Evolutionary conservation across 2,113 vertebrate species (phyloP), one percentile per base, ranked within the genome.

Genomic region (Ailuropoda melanoleuca): DNA sequence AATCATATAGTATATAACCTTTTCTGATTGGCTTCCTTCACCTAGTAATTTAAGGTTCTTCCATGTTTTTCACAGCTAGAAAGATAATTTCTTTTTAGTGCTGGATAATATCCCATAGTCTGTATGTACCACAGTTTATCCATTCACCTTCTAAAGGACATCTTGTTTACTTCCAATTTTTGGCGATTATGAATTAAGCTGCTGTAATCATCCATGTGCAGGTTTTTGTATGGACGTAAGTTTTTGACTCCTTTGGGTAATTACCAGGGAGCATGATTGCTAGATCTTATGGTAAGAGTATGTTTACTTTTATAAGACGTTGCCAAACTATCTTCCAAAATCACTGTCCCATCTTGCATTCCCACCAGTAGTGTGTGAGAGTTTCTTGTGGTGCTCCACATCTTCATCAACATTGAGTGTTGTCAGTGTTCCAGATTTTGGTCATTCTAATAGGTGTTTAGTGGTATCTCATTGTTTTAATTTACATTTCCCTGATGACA

Each of bases 51-150:
- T 89, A 75, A 77, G 68, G 14, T 93, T 74, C 37, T 19, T 83
- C 48, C 24, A 48, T 66, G 24, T 88, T 26, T 88, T 96, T 89
- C 34, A 60, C 56, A 7, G 5, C 58, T 66, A 84, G 3, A 84
- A 77, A 75, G 10, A 31, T 89, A 24, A 93, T 93, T 96, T 88
- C 17, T 83, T 88, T 95, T 96, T 82, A 72, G 64, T 29, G 31
- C 31, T 66, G 66, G 72, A 15, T 56, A 83, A 55, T 64, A 55
- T 74, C 26, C 26, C 56, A 24, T 74, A 56, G 46, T 56, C 31
- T 82, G 18, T n/a, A 87, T 86, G 9, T 75, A 75, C 56, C 66
- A 46, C 37, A 23, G 37, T 62, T 87, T 72, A 87, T 96, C 13
- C 46, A 34, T 82, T 96, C 48, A 56, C 17, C 48, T 72, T 26